phyloP scores from a whole-genome alignment of 1,140 invertebrate genomes.

The Drosophila sechellia region DNA sequence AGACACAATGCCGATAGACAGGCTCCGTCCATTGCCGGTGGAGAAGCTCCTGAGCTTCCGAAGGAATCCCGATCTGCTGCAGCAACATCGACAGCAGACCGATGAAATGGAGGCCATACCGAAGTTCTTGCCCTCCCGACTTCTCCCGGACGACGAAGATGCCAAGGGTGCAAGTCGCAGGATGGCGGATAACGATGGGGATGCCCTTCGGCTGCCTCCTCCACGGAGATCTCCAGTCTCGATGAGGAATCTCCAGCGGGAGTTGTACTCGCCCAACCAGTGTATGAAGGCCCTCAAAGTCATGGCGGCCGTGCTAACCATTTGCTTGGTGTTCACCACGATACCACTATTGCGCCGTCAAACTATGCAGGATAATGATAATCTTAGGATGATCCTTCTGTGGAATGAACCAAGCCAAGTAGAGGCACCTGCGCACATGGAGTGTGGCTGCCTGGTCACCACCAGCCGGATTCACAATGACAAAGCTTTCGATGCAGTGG shows the following conservation, averaged over 20 bases:
- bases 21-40: slow-evolving; percentile 10
- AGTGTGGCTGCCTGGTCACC: slow-evolving; percentile 61
- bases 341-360: slow-evolving; percentile 6
- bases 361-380: neutral
- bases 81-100: neutral
- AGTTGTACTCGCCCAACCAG: neutral
- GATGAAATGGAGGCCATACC: slow-evolving; percentile 17
- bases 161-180: neutral
- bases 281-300: slow-evolving; percentile 22
- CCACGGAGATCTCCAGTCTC: slow-evolving; percentile 30
- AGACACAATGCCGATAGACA: slow-evolving; percentile 8
- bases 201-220: slow-evolving; percentile 28
- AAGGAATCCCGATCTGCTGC: slow-evolving; percentile 19
- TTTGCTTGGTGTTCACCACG: slow-evolving; percentile 24
- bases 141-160: neutral
- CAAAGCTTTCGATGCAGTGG: slow-evolving; percentile 43
- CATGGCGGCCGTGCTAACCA: slow-evolving; percentile 1
- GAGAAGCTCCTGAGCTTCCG: slow-evolving; percentile 43
- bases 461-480: neutral
- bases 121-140: slow-evolving; percentile 22
- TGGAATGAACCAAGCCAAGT: slow-evolving; percentile 30
- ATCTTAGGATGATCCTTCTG: slow-evolving; percentile 34
- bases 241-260: slow-evolving; percentile 1
- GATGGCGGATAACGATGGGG: neutral
- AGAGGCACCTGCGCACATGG: slow-evolving; percentile 3